Percentiles rank a stretch among this genome's conserved stretches.
phyloP scores from a whole-genome alignment of 1,140 invertebrate species.

The Penaeus indicus region DNA sequence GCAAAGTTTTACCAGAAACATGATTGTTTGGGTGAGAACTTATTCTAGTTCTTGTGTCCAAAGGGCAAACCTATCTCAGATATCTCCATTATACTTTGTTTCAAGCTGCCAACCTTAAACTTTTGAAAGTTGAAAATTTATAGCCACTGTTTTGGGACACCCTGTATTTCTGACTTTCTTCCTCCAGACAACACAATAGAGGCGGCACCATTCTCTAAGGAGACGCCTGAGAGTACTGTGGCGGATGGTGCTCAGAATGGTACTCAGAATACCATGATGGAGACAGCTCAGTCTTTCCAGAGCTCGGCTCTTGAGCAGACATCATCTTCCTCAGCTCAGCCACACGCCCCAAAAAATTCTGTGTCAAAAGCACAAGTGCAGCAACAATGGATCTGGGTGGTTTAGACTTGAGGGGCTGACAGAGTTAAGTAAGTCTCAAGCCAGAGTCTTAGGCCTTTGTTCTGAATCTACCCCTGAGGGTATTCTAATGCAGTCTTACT shows the following conservation, averaged over 20 bases:
- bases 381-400: conserved; percentile 59
- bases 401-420: conserved; percentile 48
- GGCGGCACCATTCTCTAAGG: conserved; percentile 27
- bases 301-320: conserved; percentile 31
- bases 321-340: conserved; percentile 29
- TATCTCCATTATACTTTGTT: too few species aligned
- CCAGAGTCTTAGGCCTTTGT: not conserved
- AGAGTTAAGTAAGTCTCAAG: conserved; percentile 44
- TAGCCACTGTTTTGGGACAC: not conserved
- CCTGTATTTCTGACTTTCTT: conserved; percentile 51
- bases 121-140: too few species aligned
- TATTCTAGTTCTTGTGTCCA: too few species aligned
- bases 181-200: conserved; percentile 56
- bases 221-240: conserved; percentile 26
- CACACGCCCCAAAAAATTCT: conserved; percentile 44
- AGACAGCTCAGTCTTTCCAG: conserved; percentile 32
- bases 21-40: too few species aligned
- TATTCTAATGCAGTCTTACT: too few species aligned
- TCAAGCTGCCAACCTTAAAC: too few species aligned
- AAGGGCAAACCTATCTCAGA: too few species aligned
- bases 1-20: too few species aligned
- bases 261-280: conserved; percentile 33
- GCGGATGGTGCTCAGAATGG: conserved; percentile 27
- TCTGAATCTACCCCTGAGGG: not conserved
- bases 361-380: conserved; percentile 47